A percentile compares a stretch with the other conserved stretches of the same genome.
These are phyloP conservation scores for Limnothrissa miodon DNA, from an alignment of 2,113 vertebrate species.

Conservation along the genomic window DNA sequence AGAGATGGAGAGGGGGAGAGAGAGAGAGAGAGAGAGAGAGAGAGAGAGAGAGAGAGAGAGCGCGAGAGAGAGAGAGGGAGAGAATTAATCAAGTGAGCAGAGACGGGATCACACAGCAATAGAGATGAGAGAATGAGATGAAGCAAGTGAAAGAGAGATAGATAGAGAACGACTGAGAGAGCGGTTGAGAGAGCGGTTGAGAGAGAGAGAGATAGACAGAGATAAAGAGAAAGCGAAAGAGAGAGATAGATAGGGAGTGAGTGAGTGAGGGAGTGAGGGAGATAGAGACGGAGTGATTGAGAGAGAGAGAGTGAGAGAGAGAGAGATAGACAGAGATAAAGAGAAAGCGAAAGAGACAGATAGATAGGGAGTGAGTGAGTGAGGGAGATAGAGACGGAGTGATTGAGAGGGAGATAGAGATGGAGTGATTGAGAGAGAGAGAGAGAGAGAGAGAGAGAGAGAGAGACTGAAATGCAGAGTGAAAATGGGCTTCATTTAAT, in stretches of 20 bases:
- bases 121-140: background rate
- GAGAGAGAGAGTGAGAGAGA: background rate
- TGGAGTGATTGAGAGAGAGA: background rate
- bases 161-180: background rate
- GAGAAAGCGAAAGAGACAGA: background rate
- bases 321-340: background rate
- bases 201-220: background rate
- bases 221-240: too few species aligned
- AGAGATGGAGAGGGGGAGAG: background rate
- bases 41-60: background rate
- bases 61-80: background rate
- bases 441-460: background rate
- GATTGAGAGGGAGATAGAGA: background rate
- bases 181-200: background rate
- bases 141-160: background rate
- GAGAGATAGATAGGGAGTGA: too few species aligned
- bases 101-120: background rate
- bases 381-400: background rate
- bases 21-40: background rate
- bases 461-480: background rate
- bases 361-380: background rate
- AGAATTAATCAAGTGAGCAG: background rate
- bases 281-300: constrained; percentile 11
- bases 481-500: constrained; percentile 3
- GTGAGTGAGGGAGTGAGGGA: too few species aligned